A percentile compares a stretch with the other conserved stretches of the same genome.
phyloP scores from a whole-genome alignment of 2,113 vertebrate genomes.

The Chaenocephalus aceratus region DNA sequence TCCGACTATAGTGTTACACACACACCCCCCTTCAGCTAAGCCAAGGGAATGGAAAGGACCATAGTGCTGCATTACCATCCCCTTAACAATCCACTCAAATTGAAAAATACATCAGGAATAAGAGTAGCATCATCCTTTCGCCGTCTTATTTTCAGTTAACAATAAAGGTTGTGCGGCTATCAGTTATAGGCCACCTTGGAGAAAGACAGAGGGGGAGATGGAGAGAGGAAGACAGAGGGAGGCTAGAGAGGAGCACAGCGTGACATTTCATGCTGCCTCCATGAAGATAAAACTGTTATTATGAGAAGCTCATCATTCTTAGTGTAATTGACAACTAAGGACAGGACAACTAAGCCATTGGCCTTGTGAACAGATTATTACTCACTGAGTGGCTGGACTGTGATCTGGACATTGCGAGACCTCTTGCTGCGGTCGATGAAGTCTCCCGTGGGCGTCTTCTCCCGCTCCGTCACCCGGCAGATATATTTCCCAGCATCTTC shows the following conservation, averaged over 20 bases:
- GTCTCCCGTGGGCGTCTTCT: slow-evolving; percentile 92
- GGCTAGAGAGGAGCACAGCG: slow-evolving; percentile 21
- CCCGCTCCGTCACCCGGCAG: slow-evolving; percentile 94
- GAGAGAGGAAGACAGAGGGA: not conserved
- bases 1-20: slow-evolving; percentile 61
- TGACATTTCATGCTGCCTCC: slow-evolving; percentile 30
- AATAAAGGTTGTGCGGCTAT: slow-evolving; percentile 58
- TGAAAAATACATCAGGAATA: slow-evolving; percentile 73
- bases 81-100: slow-evolving; percentile 74
- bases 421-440: slow-evolving; percentile 97
- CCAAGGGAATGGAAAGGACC: slow-evolving; percentile 69
- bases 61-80: slow-evolving; percentile 74
- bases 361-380: slow-evolving; percentile 64
- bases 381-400: slow-evolving; percentile 93
- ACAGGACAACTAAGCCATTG: slow-evolving; percentile 29
- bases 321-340: slow-evolving; percentile 57
- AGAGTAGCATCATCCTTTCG: slow-evolving; percentile 64
- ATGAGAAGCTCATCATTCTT: slow-evolving; percentile 57
- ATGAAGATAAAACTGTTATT: slow-evolving; percentile 64
- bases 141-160: slow-evolving; percentile 64
- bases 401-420: slow-evolving; percentile 95
- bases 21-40: slow-evolving; percentile 29
- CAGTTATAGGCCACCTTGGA: slow-evolving; percentile 47
- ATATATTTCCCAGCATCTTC: slow-evolving; percentile 97
- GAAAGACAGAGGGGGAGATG: not conserved